Percentiles rank a stretch among this genome's conserved stretches.
phyloP scores from a whole-genome alignment of 2,113 vertebrate species.

The Theristicus caerulescens region DNA sequence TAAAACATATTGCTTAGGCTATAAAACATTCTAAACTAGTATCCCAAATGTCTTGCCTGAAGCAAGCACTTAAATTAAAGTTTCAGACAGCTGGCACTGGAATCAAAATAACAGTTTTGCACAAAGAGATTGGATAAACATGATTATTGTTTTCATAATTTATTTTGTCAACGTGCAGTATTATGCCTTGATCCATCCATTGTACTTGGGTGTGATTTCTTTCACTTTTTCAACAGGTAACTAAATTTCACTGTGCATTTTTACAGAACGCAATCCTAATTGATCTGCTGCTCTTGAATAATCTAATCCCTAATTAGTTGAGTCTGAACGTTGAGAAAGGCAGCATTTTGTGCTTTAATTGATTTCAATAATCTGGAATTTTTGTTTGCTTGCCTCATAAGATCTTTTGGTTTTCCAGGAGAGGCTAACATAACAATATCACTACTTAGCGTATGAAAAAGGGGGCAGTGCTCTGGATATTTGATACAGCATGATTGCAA shows the following conservation, averaged over 20 bases:
- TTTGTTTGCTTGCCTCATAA: conserved; percentile 36
- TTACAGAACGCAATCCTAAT: conserved; percentile 15
- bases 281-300: conserved; percentile 41
- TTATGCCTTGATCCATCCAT: conserved; percentile 57
- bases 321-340: conserved; percentile 16
- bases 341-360: conserved; percentile 52
- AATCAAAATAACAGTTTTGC: conserved; percentile 81
- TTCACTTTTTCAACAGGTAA: conserved; percentile 76
- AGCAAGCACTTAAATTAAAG: conserved; percentile 87
- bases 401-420: conserved; percentile 27
- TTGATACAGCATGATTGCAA: background rate
- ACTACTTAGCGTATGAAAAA: background rate
- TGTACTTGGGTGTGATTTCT: conserved; percentile 37
- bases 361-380: conserved; percentile 66
- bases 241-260: conserved; percentile 32
- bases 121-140: conserved; percentile 81
- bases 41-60: conserved; percentile 83
- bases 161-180: conserved; percentile 72
- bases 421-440: background rate
- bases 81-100: conserved; percentile 84
- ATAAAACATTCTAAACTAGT: conserved; percentile 86
- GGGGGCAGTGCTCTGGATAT: background rate
- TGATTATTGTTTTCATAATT: conserved; percentile 85
- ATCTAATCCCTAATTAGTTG: conserved; percentile 36
- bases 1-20: conserved; percentile 84